These are phyloP conservation scores for Proteles cristata DNA, from an alignment of 2,113 vertebrate species.

Conservation along the genomic window DNA sequence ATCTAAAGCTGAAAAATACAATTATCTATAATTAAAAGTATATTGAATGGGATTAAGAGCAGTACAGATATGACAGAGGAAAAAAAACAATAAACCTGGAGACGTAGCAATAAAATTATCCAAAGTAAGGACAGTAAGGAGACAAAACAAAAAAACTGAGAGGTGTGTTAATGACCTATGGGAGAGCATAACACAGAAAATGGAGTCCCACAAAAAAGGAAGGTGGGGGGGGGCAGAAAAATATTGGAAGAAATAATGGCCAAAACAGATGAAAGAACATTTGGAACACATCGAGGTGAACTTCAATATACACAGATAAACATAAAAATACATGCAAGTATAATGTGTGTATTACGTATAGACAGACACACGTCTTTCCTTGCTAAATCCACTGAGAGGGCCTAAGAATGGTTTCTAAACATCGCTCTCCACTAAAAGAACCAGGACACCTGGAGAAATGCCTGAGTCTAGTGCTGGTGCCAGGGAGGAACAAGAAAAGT, in stretches of 20 bases:
- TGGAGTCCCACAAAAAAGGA: neutral
- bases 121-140: neutral
- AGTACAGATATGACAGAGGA: neutral
- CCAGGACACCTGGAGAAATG: neutral
- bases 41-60: neutral
- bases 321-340: neutral
- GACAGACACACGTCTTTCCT: neutral
- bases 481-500: neutral
- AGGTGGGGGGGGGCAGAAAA: neutral
- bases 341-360: neutral
- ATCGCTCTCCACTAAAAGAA: neutral
- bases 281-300: neutral
- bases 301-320: neutral
- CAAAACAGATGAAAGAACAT: neutral
- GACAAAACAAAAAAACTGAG: neutral
- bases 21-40: conserved; percentile 14
- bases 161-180: neutral
- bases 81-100: neutral
- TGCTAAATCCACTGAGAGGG: neutral
- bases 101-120: neutral
- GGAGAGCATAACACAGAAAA: conserved; percentile 8
- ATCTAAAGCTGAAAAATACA: neutral
- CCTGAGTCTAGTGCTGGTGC: neutral
- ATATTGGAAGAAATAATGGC: neutral
- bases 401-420: neutral